These are phyloP conservation scores for Megalonaias nervosa DNA, from an alignment of 1,140 invertebrate species.

Conservation along the genomic window DNA sequence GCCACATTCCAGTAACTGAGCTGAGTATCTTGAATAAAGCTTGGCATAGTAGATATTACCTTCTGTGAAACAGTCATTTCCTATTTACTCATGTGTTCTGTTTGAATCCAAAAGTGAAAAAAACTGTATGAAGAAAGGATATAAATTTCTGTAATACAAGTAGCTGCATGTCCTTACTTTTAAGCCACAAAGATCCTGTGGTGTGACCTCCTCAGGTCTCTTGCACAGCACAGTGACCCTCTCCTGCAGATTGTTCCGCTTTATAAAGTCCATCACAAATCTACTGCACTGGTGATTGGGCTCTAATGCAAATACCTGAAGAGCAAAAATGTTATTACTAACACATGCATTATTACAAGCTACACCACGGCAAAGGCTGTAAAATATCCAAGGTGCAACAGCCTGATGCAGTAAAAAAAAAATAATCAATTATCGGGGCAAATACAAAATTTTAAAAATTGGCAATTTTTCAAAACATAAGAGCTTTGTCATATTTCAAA, in stretches of 20 bases:
- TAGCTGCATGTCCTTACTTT: too few species aligned
- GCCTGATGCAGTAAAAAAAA: not conserved
- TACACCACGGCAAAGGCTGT: not conserved
- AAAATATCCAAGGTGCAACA: not conserved
- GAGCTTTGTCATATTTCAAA: not conserved
- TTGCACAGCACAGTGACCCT: slow-evolving; percentile 64
- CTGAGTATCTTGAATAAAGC: too few species aligned
- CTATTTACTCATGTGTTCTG: too few species aligned
- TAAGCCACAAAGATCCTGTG: too few species aligned
- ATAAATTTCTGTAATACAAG: too few species aligned
- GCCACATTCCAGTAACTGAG: too few species aligned
- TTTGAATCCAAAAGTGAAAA: too few species aligned
- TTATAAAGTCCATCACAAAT: slow-evolving; percentile 62
- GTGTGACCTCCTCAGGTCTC: slow-evolving; percentile 49
- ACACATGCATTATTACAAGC: too few species aligned
- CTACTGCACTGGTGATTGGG: slow-evolving; percentile 60
- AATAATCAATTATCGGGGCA: not conserved
- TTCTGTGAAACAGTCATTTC: too few species aligned
- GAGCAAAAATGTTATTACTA: slow-evolving; percentile 41
- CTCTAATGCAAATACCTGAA: slow-evolving; percentile 77
- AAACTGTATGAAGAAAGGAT: too few species aligned
- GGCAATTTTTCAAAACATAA: not conserved
- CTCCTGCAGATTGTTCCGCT: slow-evolving; percentile 59
- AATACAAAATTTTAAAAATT: not conserved
- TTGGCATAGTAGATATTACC: too few species aligned